A percentile compares a stretch with the other conserved stretches of the same genome.
Conservation (phyloP, 2,888 invertebrate genomes). For the Pimpla rufipes region DNA sequence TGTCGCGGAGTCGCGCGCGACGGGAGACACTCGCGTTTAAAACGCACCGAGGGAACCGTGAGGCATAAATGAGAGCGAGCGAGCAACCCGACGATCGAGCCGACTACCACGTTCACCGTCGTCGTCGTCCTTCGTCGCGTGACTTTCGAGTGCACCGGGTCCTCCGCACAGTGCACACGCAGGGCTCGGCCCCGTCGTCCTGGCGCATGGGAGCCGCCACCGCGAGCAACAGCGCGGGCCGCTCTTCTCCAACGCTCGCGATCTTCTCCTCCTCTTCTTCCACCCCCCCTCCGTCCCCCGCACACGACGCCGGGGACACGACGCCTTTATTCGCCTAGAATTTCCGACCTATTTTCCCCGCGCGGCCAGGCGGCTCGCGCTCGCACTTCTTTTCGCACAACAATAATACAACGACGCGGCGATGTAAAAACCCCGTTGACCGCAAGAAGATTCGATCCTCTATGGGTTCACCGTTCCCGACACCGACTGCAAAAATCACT, state of each 20-base stretch:
- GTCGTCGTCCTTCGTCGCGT: conserved; percentile 49
- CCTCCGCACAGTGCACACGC: conserved; percentile 40
- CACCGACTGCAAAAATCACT: conserved; percentile 50
- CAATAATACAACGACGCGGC: not conserved
- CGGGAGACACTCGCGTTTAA: not conserved
- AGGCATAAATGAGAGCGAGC: too few relatives aligned
- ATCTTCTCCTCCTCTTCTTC: too few relatives aligned
- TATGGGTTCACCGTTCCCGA: conserved; percentile 23
- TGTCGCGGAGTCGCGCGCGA: too few relatives aligned
- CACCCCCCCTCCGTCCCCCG: too few relatives aligned
- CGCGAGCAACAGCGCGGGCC: not conserved
- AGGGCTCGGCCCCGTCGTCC: conserved; percentile 39
- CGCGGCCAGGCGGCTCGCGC: too few relatives aligned
- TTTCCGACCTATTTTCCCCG: too few relatives aligned
- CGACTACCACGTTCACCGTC: conserved; percentile 35
- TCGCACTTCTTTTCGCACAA: not conserved
- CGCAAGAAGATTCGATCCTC: conserved; percentile 7
- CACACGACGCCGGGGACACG: too few relatives aligned
- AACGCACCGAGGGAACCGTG: not conserved
- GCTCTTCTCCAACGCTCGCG: not conserved
- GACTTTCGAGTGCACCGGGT: conserved; percentile 57
- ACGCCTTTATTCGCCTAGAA: too few relatives aligned
- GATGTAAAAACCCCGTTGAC: not conserved
- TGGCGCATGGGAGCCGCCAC: conserved; percentile 39
- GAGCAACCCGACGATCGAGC: not conserved